Evolutionary conservation across 1,140 invertebrate genomes (phyloP), one percentile per base, ranked within the genome.

Genomic region (Drosophila lacertosa): DNA sequence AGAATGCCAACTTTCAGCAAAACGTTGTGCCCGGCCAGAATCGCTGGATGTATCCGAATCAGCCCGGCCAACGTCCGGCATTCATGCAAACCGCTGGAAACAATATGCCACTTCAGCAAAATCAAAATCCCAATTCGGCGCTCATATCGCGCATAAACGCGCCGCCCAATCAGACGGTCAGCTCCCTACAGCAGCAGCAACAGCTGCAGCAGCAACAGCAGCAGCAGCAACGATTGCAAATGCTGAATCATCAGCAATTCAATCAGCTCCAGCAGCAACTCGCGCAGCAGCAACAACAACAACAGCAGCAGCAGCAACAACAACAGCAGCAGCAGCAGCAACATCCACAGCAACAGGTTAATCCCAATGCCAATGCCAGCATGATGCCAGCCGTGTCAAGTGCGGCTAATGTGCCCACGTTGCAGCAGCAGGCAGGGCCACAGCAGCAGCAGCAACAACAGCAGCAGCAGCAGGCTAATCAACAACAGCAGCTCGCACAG

Each of bases 141-240:
- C 83, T 95, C 0, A 94, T 95, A 66, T 94, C 95, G 0, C 95
- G 96, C 63, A 92, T 95, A 0, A 94, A 94, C 24, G 94, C 94
- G 44, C 94, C 95, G 3, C 94, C 94, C 79, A 92, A 94, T 88
- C 93, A 93, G 60, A 78, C 77, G 0, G 89, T 91, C 5, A 91
- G 74, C 59, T 67, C 79, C 4, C 50, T 89, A 29, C 74, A 92
- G 32, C 93, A 93, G 68, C 93, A 93, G 60, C 90, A 92, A 22
- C 89, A 89, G 24, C 80, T 73, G 26, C 76, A 68, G 13, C 65
- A 81, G 18, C 80, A 84, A 2, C 77, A 90, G 22, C 79, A 91
- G 37, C 92, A 92, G 57, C 92, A 93, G 32, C 86, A 91, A 24
- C 86, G 81, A 13, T 63, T 89, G 22, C 83, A 90, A 13, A 89